These are phyloP conservation scores for Drosophila multiciliata DNA, from an alignment of 2,888 invertebrate species.

Conservation along the genomic window DNA sequence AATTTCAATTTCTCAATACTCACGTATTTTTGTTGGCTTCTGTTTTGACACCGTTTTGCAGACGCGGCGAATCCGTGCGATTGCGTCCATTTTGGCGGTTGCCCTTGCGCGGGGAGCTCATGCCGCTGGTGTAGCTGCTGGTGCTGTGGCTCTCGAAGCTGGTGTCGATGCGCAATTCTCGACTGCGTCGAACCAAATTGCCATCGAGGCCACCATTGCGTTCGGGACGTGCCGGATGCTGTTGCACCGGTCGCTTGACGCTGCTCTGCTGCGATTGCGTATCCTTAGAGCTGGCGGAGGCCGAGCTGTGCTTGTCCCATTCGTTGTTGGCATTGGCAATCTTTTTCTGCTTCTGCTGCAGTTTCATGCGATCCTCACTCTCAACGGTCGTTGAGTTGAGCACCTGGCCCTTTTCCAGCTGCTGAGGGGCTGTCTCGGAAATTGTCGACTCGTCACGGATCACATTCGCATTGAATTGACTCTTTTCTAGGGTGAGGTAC, in stretches of 20 bases:
- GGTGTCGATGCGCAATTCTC: constrained; percentile 43
- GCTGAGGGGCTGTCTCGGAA: constrained; percentile 41
- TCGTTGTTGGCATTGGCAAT: constrained; percentile 51
- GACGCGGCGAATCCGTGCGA: constrained; percentile 74
- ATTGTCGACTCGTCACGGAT: constrained; percentile 47
- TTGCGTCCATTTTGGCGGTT: constrained; percentile 70
- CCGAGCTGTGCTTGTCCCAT: constrained; percentile 83
- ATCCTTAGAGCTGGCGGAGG: constrained; percentile 78
- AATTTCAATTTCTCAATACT: constrained; percentile 22
- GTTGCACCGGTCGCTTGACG: constrained; percentile 56
- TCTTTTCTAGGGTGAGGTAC: constrained; percentile 83
- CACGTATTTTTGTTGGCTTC: constrained; percentile 74
- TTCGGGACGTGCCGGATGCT: constrained; percentile 32
- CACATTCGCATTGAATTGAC: constrained; percentile 74
- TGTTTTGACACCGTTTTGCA: constrained; percentile 73
- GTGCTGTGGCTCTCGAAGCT: constrained; percentile 70
- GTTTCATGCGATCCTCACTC: constrained; percentile 70
- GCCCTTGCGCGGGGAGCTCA: constrained; percentile 69
- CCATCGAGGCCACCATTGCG: constrained; percentile 22
- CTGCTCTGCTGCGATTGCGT: constrained; percentile 56
- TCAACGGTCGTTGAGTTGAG: constrained; percentile 77
- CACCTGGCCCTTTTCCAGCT: constrained; percentile 50
- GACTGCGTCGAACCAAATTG: constrained; percentile 37
- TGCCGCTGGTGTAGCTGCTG: constrained; percentile 68
- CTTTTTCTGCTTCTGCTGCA: constrained; percentile 49